These are phyloP conservation scores for Drosophila asahinai DNA, from an alignment of 1,140 invertebrate genomes.

Conservation along the genomic window DNA sequence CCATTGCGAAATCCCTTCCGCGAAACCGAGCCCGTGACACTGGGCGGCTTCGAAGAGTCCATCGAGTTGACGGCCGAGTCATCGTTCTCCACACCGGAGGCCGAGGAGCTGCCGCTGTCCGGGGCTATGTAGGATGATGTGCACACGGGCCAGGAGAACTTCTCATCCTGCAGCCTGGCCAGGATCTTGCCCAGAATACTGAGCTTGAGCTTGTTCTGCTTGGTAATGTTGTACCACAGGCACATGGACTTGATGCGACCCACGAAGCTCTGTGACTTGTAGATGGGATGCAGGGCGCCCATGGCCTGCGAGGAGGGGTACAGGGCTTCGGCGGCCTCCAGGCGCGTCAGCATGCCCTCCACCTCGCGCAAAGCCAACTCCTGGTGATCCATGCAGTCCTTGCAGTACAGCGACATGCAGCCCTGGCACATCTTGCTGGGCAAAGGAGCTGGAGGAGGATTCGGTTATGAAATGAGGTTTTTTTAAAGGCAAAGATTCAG, in stretches of 20 bases:
- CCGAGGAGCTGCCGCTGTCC: constrained; percentile 77
- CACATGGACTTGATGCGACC: constrained; percentile 92
- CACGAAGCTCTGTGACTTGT: constrained; percentile 89
- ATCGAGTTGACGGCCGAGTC: constrained; percentile 80
- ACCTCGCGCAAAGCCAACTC: constrained; percentile 91
- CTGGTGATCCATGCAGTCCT: constrained; percentile 89
- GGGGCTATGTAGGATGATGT: constrained; percentile 66
- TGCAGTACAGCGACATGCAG: constrained; percentile 91
- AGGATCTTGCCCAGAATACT: constrained; percentile 92
- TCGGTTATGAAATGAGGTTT: neutral
- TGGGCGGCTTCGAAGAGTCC: constrained; percentile 75
- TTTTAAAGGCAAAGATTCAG: neutral
- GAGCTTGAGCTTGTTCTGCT: constrained; percentile 92
- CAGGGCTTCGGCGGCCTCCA: constrained; percentile 92
- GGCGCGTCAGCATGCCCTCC: constrained; percentile 88
- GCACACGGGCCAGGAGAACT: constrained; percentile 82
- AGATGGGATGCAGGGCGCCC: constrained; percentile 90
- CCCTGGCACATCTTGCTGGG: constrained; percentile 79
- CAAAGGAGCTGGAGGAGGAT: constrained; percentile 52
- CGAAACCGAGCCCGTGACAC: constrained; percentile 37
- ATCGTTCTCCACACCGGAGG: constrained; percentile 78
- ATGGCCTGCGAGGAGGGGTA: constrained; percentile 95
- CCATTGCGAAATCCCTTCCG: constrained; percentile 48
- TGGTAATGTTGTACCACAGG: constrained; percentile 95
- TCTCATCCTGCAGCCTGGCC: constrained; percentile 85